phyloP scores from a whole-genome alignment of 2,888 invertebrate genomes.

The Gymnoscelis rufifasciata region DNA sequence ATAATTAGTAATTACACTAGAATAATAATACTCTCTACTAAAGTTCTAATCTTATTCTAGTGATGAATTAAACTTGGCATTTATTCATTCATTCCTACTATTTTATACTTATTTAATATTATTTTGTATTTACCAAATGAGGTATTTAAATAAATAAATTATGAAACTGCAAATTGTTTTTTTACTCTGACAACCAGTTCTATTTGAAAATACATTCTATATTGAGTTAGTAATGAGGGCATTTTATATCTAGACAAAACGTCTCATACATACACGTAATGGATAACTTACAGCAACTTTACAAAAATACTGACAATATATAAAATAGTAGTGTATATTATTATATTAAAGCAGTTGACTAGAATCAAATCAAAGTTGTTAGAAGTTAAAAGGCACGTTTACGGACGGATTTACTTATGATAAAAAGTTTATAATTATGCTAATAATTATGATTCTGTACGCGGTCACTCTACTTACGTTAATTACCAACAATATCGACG shows the following conservation, averaged over 20 bases:
- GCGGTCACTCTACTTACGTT: too few species aligned
- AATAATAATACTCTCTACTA: conserved; percentile 16
- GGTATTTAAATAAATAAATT: conserved; percentile 40
- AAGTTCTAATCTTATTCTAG: conserved; percentile 17
- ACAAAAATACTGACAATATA: neutral
- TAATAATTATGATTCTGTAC: too few species aligned
- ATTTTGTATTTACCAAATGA: conserved; percentile 43
- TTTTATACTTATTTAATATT: conserved; percentile 38
- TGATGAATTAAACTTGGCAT: conserved; percentile 44
- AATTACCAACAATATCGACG: too few species aligned
- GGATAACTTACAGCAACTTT: neutral
- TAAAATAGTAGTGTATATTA: neutral
- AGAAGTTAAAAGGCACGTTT: neutral
- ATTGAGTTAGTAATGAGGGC: conserved; percentile 9
- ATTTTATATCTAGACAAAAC: conserved; percentile 10
- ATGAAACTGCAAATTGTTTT: conserved; percentile 29
- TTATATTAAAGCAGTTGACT: neutral
- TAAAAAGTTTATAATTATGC: too few species aligned
- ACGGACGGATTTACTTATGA: too few species aligned
- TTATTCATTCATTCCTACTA: conserved; percentile 64
- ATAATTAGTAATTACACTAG: neutral
- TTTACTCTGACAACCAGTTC: conserved; percentile 19
- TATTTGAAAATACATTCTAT: neutral
- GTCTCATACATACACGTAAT: conserved; percentile 4
- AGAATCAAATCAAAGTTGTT: too few species aligned